Evolutionary conservation across 2,113 vertebrate genomes (phyloP), one percentile per base, ranked within the genome.

Genomic region (Varanus salvator): DNA sequence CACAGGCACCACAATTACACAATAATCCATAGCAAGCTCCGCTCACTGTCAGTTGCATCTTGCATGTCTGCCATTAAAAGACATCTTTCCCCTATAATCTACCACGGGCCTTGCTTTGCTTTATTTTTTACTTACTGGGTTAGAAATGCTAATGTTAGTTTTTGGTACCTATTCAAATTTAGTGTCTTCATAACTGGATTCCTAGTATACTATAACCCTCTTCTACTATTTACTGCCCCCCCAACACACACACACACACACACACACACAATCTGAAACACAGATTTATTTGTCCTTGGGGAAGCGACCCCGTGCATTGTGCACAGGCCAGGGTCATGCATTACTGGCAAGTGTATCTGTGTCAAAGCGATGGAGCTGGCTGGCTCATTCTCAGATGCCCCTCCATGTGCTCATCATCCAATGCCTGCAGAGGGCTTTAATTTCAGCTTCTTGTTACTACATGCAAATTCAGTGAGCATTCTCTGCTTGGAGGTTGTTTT

Each of bases 21-120:
- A 89, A 69, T 90, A 87, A 91, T 81, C 57, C 31, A 91, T 87
- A 90, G 38, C 25, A 86, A 34, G 57, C 31, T 8, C 9, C 92
- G 3, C 57, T 78, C 82, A 52, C 9, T 54, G 69, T 74, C 85
- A 21, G 25, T 19, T 19, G 5, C 72, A 90, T 60, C 15, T 83
- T 34, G 15, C 38, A 84, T 83, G 66, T 29, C 3, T 54, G 64
- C 81, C 0, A 76, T n/a, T 52, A 92, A 94, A 72, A 83, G 0
- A 60, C 1, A 21, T 34, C 89, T 88, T 52, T 84, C n/a, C 72
- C 0, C 0, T 80, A 84, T 75, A 12, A 44, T 44, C 38, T 83
- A 60, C 57, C 84, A 11, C 0, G 85, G 76, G 4, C 89, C 87
- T 52, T 84, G n/a, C 89, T 88, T 52, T 84, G n/a, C 72, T 0